Percentiles rank a stretch among this genome's conserved stretches.
Conservation (phyloP, 2,888 invertebrate species). For the Adineta ricciae region DNA sequence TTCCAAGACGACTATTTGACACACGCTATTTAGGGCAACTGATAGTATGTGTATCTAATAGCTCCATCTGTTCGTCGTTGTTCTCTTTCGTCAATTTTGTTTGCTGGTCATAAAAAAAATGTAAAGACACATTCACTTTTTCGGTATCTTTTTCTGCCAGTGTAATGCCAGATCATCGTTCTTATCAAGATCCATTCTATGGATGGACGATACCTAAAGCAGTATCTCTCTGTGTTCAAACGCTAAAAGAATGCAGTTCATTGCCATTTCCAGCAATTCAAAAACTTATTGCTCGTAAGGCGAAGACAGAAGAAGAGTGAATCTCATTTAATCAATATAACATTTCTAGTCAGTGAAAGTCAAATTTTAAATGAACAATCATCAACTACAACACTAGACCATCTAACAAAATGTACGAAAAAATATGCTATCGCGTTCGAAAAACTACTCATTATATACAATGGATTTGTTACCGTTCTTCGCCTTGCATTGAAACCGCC, state of each 20-base stretch:
- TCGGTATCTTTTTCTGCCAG: too few relatives aligned
- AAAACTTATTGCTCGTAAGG: background rate
- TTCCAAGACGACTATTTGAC: too few relatives aligned
- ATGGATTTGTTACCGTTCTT: conserved; percentile 40
- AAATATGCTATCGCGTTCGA: conserved; percentile 35
- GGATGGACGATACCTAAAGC: background rate
- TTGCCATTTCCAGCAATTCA: background rate
- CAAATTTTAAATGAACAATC: background rate
- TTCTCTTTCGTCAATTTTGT: too few relatives aligned
- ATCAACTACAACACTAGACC: background rate
- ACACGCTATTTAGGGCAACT: too few relatives aligned
- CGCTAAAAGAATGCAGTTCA: background rate
- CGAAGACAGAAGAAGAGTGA: too few relatives aligned
- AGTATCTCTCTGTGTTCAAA: background rate
- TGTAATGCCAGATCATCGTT: background rate
- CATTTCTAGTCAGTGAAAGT: background rate
- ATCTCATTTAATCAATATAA: too few relatives aligned
- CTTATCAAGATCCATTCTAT: conserved; percentile 7
- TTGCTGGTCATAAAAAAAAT: too few relatives aligned
- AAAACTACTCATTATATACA: conserved; percentile 39
- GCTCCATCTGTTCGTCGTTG: too few relatives aligned
- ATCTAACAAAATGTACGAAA: background rate
- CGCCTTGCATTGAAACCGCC: conserved; percentile 39
- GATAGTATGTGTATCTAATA: too few relatives aligned
- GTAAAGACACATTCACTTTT: too few relatives aligned